Base-by-base conservation (phyloP, 2,113 vertebrate species). In the Syngnathus floridae region DNA sequence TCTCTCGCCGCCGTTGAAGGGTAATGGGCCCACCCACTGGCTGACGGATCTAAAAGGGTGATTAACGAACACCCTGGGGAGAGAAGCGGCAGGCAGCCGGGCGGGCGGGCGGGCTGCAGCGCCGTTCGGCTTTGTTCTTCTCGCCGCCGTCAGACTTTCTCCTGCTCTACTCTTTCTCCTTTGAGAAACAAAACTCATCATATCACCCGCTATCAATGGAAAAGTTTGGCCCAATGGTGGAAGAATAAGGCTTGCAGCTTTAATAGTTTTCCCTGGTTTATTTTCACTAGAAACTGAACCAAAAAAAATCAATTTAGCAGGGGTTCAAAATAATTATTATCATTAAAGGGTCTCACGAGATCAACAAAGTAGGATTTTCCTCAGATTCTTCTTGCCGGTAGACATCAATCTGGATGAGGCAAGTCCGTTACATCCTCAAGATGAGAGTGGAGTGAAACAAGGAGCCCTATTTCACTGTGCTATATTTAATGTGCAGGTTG, bases 401-500 rank as follows among this genome's bases (percentile, higher is more conserved):
- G 3, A 31, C 69, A 84, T 87, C 86, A 81, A 85, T 85, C 88
- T 77, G 80, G 83, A 87, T 81, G 71, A 84, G 76, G 82, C 80
- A 79, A 54, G 54, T 70, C 75, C 63, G 76, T 62, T 78, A 64
- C 74, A 84, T 85, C 84, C 75, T 73, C 70, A 78, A 77, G 71
- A 22, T 22, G 13, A 22, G 58, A 82, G 78, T 73, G 11, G 57
- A 73, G 71, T 77, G 63, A 79, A 87, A 86, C 78, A 74, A 22
- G 73, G 48, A 87, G 87, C 72, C 85, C 86, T 86, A 87, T 86
- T 88, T 90, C 81, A 84, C 76, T n/a, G 62, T 72, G 83, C 86
- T 88, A 84, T 87, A 87, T 43, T 43, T 61, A 87, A 88, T 85
- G 88, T 78, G 86, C 82, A 74, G 82, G 84, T 87, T 88, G 88